These are phyloP conservation scores for Drosophila azteca DNA, from an alignment of 1,140 invertebrate species.

Conservation along the genomic window DNA sequence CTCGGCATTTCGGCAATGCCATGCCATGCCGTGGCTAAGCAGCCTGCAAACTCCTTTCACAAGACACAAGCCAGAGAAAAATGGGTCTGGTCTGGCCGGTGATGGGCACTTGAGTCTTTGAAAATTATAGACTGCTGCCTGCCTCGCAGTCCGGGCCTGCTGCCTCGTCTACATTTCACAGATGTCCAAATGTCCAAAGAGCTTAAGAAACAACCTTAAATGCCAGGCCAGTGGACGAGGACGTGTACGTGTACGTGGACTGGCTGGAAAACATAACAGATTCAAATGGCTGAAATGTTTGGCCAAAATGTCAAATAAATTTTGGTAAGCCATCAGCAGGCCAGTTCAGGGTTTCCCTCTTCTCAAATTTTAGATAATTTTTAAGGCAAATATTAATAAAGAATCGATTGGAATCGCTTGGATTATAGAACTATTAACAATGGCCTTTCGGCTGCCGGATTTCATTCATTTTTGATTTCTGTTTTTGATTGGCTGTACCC, in stretches of 20 bases:
- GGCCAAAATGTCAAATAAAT: conserved; percentile 24
- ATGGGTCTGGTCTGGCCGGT: conserved; percentile 52
- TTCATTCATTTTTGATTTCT: too few species aligned
- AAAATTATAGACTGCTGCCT: conserved; percentile 65
- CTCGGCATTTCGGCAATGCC: conserved; percentile 53
- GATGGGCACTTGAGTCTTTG: conserved; percentile 74
- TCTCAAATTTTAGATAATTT: not conserved
- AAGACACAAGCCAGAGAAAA: conserved; percentile 55
- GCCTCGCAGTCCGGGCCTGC: not conserved
- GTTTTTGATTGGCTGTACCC: conserved; percentile 32
- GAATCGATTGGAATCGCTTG: too few species aligned
- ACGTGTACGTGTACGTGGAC: too few species aligned
- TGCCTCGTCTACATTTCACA: conserved; percentile 56
- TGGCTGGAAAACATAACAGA: conserved; percentile 5
- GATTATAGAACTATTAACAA: not conserved
- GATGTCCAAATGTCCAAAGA: conserved; percentile 63
- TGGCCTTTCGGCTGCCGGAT: not conserved
- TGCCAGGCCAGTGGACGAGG: conserved; percentile 35
- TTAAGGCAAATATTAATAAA: too few species aligned
- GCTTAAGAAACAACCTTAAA: conserved; percentile 41
- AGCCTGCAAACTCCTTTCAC: conserved; percentile 63
- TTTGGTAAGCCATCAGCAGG: too few species aligned
- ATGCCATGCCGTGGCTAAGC: conserved; percentile 29
- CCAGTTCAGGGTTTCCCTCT: too few species aligned
- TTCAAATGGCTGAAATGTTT: not conserved